Conservation (phyloP, 2,888 invertebrate species). For the Poecilobothrus nobilitatus region DNA sequence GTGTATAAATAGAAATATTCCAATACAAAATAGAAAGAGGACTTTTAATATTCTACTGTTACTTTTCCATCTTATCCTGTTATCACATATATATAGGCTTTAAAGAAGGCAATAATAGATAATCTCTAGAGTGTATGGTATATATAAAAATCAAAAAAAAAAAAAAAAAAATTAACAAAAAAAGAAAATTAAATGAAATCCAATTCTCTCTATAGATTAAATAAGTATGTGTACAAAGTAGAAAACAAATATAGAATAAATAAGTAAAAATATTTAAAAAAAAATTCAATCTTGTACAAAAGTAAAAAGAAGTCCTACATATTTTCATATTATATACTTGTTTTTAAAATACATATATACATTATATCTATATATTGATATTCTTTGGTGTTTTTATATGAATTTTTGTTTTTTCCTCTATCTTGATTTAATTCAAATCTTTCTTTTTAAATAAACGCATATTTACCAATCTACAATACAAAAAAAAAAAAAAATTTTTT, state of each 20-base stretch:
- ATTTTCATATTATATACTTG: too few relatives aligned
- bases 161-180: not conserved
- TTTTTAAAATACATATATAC: too few relatives aligned
- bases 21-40: too few relatives aligned
- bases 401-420: not conserved
- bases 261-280: not conserved
- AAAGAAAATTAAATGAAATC: not conserved
- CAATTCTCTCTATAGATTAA: not conserved
- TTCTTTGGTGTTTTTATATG: not conserved
- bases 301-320: not conserved
- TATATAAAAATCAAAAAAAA: not conserved
- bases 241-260: not conserved
- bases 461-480: not conserved
- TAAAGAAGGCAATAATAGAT: conserved; percentile 1
- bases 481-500: not conserved
- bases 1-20: too few relatives aligned
- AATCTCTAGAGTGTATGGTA: not conserved
- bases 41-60: too few relatives aligned
- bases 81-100: not conserved
- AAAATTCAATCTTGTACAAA: not conserved
- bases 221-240: not conserved
- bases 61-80: not conserved
- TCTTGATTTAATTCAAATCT: not conserved
- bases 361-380: too few relatives aligned
- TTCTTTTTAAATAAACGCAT: not conserved